phyloP scores from a whole-genome alignment of 1,140 invertebrate genomes.

The Lucilia sericata region DNA sequence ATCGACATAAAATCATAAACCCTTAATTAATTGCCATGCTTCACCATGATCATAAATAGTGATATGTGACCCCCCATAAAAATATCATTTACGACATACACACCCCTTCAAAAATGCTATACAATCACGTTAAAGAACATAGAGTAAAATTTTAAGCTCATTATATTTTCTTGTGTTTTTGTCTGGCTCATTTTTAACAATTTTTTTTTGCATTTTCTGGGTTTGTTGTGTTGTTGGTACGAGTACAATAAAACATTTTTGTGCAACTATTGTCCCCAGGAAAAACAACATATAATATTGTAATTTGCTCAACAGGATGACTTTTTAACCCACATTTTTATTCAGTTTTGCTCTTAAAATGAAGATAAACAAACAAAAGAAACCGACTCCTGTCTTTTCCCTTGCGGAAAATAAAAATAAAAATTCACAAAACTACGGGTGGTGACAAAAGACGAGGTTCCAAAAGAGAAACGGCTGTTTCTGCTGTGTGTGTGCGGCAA shows the following conservation, averaged over 20 bases:
- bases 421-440: slow-evolving; percentile 2
- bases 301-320: slow-evolving; percentile 40
- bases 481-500: too few species aligned
- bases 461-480: background rate
- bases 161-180: background rate
- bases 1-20: too few species aligned
- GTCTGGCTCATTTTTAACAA: background rate
- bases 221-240: background rate
- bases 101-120: background rate
- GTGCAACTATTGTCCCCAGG: slow-evolving; percentile 22
- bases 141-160: background rate
- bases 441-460: background rate
- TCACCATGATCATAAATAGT: background rate
- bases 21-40: too few species aligned
- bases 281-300: slow-evolving; percentile 28
- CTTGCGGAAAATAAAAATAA: slow-evolving; percentile 24
- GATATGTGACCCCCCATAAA: background rate
- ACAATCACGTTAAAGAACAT: background rate
- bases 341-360: slow-evolving; percentile 18
- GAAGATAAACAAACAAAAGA: slow-evolving; percentile 15
- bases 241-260: slow-evolving; percentile 11
- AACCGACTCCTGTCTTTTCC: slow-evolving; percentile 15
- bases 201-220: background rate
- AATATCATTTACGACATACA: background rate
- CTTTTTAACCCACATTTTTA: slow-evolving; percentile 24